Evolutionary conservation across 1,140 invertebrate genomes (phyloP).

Genomic region (Drosophila tristis): DNA sequence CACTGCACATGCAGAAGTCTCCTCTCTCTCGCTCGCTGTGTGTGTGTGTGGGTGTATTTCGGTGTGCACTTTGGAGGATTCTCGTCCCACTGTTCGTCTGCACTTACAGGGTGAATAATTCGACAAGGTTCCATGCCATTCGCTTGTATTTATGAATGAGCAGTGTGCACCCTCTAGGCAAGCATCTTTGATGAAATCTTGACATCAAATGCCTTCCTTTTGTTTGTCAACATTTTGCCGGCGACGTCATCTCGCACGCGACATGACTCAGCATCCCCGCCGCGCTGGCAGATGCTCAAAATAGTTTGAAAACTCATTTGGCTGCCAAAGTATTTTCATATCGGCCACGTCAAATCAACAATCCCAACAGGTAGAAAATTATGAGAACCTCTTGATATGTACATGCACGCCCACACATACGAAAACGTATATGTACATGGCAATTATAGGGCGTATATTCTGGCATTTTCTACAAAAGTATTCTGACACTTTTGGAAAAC

Average conservation of each 20-base stretch:
- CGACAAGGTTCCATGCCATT: background rate
- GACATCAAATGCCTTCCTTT: slow-evolving; percentile 25
- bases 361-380: slow-evolving; percentile 64
- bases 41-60: slow-evolving; percentile 23
- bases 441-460: slow-evolving; percentile 38
- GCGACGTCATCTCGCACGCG: slow-evolving; percentile 61
- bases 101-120: slow-evolving; percentile 16
- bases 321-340: slow-evolving; percentile 60
- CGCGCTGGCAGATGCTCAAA: slow-evolving; percentile 49
- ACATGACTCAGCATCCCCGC: slow-evolving; percentile 64
- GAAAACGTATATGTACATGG: no score
- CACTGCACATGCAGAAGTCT: slow-evolving; percentile 21
- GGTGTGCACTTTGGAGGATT: slow-evolving; percentile 6
- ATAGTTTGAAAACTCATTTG: slow-evolving; percentile 71
- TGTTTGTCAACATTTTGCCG: background rate
- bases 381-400: slow-evolving; percentile 14
- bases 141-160: background rate
- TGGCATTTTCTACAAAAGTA: slow-evolving; percentile 46
- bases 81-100: slow-evolving; percentile 31
- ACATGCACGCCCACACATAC: background rate
- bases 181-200: background rate
- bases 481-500: slow-evolving; percentile 2
- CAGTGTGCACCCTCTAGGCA: no score
- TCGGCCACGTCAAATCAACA: slow-evolving; percentile 46
- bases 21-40: background rate